These are phyloP conservation scores for Xiphorhynchus erythropygius DNA, from an alignment of 2,797 vertebrate genomes.

Conservation along the genomic window DNA sequence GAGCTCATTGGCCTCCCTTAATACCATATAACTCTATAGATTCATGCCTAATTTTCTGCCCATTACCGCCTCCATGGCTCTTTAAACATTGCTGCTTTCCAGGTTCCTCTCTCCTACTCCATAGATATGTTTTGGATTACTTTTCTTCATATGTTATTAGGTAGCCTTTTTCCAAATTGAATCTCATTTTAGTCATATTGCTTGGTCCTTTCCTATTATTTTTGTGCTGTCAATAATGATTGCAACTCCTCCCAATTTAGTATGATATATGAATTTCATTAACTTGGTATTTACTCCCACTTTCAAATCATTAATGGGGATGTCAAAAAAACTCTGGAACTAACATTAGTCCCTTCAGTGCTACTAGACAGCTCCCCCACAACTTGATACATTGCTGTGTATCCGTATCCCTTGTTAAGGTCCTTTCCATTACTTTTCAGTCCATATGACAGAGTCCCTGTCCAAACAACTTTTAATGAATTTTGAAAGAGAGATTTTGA, in stretches of 20 bases:
- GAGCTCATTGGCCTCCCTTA: conserved; percentile 8
- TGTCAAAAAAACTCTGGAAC: not conserved
- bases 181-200: conserved; percentile 9
- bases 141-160: not conserved
- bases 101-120: not conserved
- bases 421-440: conserved; percentile 11
- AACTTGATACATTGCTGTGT: not conserved
- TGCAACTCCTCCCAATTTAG: conserved; percentile 3
- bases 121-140: not conserved
- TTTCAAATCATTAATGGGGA: conserved; percentile 32
- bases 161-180: not conserved
- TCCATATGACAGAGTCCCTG: not conserved
- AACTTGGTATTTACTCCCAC: conserved; percentile 25
- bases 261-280: conserved; percentile 13
- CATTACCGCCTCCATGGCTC: conserved; percentile 28
- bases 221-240: not conserved
- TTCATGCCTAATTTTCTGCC: conserved; percentile 54
- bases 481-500: not conserved
- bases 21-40: not conserved
- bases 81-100: conserved; percentile 43
- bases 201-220: not conserved
- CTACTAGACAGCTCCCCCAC: not conserved
- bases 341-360: not conserved
- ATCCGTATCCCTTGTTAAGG: conserved; percentile 8
- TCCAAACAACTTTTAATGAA: not conserved